Evolutionary conservation across 1,140 invertebrate genomes (phyloP), one percentile per base, ranked within the genome.

Genomic region (Varroa destructor): DNA sequence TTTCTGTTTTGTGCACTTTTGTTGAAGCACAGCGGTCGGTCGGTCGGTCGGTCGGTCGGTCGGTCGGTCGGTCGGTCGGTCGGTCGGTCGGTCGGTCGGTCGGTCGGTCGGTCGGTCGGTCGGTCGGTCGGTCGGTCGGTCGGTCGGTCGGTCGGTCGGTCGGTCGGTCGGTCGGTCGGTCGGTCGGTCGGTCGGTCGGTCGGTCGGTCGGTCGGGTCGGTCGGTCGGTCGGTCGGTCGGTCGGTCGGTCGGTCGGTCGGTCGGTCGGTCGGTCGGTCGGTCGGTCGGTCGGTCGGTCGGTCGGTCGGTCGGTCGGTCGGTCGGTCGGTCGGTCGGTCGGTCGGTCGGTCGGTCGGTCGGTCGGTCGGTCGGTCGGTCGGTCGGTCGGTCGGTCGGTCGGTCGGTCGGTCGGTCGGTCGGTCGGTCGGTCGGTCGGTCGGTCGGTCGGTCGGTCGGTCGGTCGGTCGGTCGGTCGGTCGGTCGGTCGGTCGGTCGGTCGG

Each of bases 111-210:
- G 55, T 56, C 55, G 55, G 55, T 56, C 55, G 55, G 55, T 56
- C 55, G 55, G 55, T 56, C 55, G 55, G 55, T 56, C 55, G 55
- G 55, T 56, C 55, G 55, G 55, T 56, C n/a, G 55, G 55, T 56
- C 55, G 55, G 55, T 56, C 55, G 55, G 55, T 56, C 55, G 55
- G 55, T 56, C 55, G 55, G 55, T 56, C 55, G 55, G 55, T 56
- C 55, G 55, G 55, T 56, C 55, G 55, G 55, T 56, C 55, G 55
- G 55, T 56, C 55, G 55, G 55, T 56, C 55, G 55, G 55, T 56
- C 55, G 55, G 55, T 56, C 55, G 55, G 55, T 56, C 55, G 55
- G 55, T 56, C 55, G 55, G 55, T 56, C 55, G 55, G 55, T 56
- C 55, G 55, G 55, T 56, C n/a, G n/a, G n/a, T n/a, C n/a, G n/a